These are phyloP conservation scores for Takifugu rubripes DNA, from an alignment of 2,797 vertebrate genomes.

Conservation along the genomic window DNA sequence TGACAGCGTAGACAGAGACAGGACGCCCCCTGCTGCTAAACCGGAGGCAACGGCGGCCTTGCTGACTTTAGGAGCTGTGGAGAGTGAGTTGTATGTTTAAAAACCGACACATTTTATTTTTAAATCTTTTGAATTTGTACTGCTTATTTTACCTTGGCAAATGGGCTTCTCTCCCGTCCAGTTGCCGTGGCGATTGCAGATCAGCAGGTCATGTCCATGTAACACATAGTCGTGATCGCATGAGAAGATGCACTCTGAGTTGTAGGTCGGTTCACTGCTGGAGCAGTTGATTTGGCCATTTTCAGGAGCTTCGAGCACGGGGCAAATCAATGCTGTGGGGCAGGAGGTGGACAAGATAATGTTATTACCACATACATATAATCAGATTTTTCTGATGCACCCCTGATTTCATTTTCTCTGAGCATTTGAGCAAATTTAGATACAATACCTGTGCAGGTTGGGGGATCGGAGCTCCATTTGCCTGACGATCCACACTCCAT, in stretches of 20 bases:
- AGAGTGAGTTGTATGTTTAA: slow-evolving; percentile 1
- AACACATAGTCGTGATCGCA: slow-evolving; percentile 65
- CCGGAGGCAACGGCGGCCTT: slow-evolving; percentile 9
- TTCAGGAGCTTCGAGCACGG: slow-evolving; percentile 45
- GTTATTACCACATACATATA: neutral
- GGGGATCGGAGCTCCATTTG: slow-evolving; percentile 43
- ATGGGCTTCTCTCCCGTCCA: slow-evolving; percentile 71
- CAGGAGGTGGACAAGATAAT: neutral
- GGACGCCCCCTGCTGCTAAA: slow-evolving; percentile 40
- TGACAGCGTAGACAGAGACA: slow-evolving; percentile 37
- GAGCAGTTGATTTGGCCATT: slow-evolving; percentile 68
- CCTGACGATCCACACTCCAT: slow-evolving; percentile 37
- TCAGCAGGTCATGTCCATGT: slow-evolving; percentile 48
- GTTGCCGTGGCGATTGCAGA: slow-evolving; percentile 67
- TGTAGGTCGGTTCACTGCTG: slow-evolving; percentile 48
- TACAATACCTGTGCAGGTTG: slow-evolving; percentile 49
- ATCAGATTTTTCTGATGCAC: neutral
- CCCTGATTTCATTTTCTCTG: neutral
- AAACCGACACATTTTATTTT: neutral
- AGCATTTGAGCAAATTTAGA: neutral
- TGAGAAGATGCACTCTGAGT: slow-evolving; percentile 72
- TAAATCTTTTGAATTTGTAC: neutral
- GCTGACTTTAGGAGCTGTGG: slow-evolving; percentile 27
- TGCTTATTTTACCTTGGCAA: slow-evolving; percentile 67
- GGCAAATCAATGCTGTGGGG: slow-evolving; percentile 62